phyloP scores from a whole-genome alignment of 2,888 invertebrate species.

The Nomada goodeniana region DNA sequence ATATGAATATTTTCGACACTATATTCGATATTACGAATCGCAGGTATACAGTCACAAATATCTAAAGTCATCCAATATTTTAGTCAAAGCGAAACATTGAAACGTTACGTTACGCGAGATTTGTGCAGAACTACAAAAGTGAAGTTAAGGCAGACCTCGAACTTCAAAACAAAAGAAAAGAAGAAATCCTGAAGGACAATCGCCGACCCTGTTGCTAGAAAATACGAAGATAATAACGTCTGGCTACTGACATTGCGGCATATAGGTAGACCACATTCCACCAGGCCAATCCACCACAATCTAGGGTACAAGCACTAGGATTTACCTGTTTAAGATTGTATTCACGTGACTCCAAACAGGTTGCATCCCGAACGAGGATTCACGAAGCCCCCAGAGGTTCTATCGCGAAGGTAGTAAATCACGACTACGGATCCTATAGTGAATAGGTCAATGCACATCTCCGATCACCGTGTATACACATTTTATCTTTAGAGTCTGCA shows the following conservation, averaged over 20 bases:
- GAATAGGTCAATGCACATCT: constrained; percentile 78
- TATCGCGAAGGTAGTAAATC: constrained; percentile 72
- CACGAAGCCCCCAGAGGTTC: constrained; percentile 71
- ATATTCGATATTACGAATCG: too few species aligned
- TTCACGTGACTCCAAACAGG: constrained; percentile 62
- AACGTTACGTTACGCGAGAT: neutral
- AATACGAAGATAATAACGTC: neutral
- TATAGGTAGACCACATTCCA: constrained; percentile 35
- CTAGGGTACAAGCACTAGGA: constrained; percentile 18
- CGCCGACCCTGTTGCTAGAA: neutral
- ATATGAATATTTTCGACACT: too few species aligned
- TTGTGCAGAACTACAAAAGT: too few species aligned
- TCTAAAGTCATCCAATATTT: neutral
- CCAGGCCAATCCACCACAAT: constrained; percentile 21
- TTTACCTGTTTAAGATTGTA: constrained; percentile 41
- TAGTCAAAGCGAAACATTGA: neutral
- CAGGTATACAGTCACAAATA: neutral
- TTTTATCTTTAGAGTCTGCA: constrained; percentile 40
- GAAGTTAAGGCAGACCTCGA: too few species aligned
- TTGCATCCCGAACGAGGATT: constrained; percentile 35
- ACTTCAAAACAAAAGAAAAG: neutral
- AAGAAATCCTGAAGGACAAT: neutral
- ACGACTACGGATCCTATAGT: constrained; percentile 74
- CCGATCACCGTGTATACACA: constrained; percentile 47
- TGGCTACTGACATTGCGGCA: constrained; percentile 28